Base-by-base conservation (phyloP, 2,797 vertebrate species). In the Parauchenoglanis ngamensis region DNA sequence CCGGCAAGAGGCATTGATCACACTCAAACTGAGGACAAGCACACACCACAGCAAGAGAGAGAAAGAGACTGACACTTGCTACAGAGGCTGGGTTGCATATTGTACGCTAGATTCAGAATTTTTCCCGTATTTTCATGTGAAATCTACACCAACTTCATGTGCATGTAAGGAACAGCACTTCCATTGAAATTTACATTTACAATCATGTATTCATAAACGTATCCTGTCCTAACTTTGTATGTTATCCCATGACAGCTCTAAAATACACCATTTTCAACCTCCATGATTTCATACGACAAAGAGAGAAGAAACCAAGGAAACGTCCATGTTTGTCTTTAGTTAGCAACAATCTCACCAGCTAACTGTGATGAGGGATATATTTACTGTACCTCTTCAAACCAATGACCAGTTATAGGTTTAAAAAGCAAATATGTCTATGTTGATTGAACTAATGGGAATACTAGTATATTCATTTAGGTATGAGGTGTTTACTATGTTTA, bases 1-100 rank as follows among this genome's bases (percentile, higher is more conserved):
- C 89, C 87, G 83, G 80, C 52, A 81, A 76, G 28, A 73, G 15
- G 76, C 86, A 88, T 90, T 85, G 90, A 91, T 90, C 88, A 82
- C 28, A 63, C 85, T 87, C 70, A 68, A 63, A 81, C 40, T 61
- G 84, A 84, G 40, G 77, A 85, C 73, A 90, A 90, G 83, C n/a
- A 54, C 15, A 59, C 79, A 31, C 28, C 46, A 59, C 49, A 59
- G 67, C 21, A 40, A 23, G 73, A 52, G 23, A 70, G 52, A 75
- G 72, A 67, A 13, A 67, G 31, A 76, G 31, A 57, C 2, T 57
- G 81, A 49, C 7, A 2, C 19, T 12, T 67, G n/a, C 63, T 23
- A 54, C n/a, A 67, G 44, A 28, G 25, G 25, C 46, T 12, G 52
- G 31, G 80, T 83, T 83, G 44, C 17, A 4, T 63, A 2, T 63